Conservation (phyloP, 2,113 vertebrate genomes). For the Mastomys natalensis region DNA sequence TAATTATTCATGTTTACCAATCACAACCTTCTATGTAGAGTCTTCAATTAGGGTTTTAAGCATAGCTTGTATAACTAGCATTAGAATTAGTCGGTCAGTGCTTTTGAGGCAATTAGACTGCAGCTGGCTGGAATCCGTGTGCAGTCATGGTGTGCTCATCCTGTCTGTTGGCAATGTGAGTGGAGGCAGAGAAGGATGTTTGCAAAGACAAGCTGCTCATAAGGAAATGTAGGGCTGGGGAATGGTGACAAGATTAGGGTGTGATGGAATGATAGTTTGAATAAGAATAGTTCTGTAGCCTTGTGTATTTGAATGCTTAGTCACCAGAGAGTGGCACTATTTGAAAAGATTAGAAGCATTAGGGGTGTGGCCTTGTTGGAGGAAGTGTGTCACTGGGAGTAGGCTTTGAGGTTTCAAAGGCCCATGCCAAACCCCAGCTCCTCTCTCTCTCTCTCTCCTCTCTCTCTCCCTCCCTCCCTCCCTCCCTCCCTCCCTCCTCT, state of each 20-base stretch:
- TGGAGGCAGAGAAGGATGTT: no score
- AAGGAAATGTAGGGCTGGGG: not conserved
- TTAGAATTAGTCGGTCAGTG: conserved; percentile 17
- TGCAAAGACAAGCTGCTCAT: not conserved
- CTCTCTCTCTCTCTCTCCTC: not conserved
- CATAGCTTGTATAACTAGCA: not conserved
- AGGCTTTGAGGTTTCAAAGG: not conserved
- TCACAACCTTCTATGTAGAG: conserved; percentile 12
- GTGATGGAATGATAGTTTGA: not conserved
- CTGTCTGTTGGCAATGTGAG: fast-evolving
- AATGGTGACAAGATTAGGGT: not conserved
- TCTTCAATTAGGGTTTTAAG: conserved; percentile 47
- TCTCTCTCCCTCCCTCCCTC: no score
- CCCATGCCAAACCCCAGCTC: not conserved
- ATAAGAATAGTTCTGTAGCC: not conserved
- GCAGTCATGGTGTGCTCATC: fast-evolving
- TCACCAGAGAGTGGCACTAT: not conserved
- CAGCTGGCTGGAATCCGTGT: not conserved
- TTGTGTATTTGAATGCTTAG: not conserved
- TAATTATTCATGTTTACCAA: not conserved
- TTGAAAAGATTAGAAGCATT: not conserved
- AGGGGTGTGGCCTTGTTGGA: not conserved
- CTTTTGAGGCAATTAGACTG: not conserved
- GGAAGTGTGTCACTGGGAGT: not conserved
- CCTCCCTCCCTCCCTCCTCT: no score